Conservation (phyloP, 2,888 invertebrate genomes). For the Cyclophora punctaria region DNA sequence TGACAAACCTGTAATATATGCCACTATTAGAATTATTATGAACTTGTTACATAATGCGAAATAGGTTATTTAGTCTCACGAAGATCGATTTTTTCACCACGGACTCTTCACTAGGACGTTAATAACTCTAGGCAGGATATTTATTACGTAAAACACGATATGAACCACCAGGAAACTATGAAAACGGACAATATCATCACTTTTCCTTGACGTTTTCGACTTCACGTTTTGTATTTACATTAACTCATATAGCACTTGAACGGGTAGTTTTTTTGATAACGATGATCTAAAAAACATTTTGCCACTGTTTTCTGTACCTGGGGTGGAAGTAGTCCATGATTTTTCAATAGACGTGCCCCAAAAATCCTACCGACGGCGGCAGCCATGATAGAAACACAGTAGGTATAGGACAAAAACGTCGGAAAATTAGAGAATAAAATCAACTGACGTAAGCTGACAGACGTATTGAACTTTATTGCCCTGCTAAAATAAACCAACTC, state of each 20-base stretch:
- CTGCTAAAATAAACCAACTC: slow-evolving; percentile 23
- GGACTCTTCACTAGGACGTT: slow-evolving; percentile 1
- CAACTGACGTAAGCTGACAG: slow-evolving; percentile 43
- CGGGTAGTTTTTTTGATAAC: slow-evolving; percentile 23
- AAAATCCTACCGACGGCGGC: slow-evolving; percentile 90
- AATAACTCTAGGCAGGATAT: slow-evolving; percentile 21
- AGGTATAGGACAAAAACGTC: slow-evolving; percentile 45
- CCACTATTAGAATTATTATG: slow-evolving; percentile 56
- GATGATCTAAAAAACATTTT: slow-evolving; percentile 21
- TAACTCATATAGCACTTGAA: slow-evolving; percentile 33
- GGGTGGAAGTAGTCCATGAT: slow-evolving; percentile 79
- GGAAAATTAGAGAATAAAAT: slow-evolving; percentile 49
- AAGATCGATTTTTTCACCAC: background rate
- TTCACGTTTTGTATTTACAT: slow-evolving; percentile 26
- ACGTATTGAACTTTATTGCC: slow-evolving; percentile 29
- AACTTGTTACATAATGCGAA: slow-evolving; percentile 70
- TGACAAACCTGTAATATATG: slow-evolving; percentile 79
- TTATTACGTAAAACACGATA: slow-evolving; percentile 24
- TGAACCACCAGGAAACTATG: slow-evolving; percentile 20
- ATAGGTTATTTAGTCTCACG: slow-evolving; percentile 62
- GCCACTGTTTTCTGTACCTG: slow-evolving; percentile 76
- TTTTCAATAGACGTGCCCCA: slow-evolving; percentile 87
- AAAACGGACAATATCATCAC: slow-evolving; percentile 47
- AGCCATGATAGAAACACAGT: slow-evolving; percentile 82
- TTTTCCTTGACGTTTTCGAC: slow-evolving; percentile 34